phyloP scores from a whole-genome alignment of 2,797 vertebrate genomes.

The Lithobates pipiens region DNA sequence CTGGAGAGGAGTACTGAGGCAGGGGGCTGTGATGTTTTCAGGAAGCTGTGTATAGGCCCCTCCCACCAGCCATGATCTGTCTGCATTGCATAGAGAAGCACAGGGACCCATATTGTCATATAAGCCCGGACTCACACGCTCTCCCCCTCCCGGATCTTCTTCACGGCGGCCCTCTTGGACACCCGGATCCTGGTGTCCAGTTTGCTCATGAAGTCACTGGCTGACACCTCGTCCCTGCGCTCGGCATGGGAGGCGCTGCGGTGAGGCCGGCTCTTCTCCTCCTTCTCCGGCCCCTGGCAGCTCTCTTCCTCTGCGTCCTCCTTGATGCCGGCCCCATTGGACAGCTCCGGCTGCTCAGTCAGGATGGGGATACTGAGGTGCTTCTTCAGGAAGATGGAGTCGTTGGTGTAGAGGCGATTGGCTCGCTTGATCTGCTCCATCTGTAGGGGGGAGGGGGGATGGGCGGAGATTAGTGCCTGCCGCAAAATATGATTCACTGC shows the following conservation, averaged over 20 bases:
- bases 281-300: not conserved
- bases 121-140: slow-evolving; percentile 71
- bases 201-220: slow-evolving; percentile 84
- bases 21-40: no score
- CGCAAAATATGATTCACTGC: no score
- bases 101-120: no score
- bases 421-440: slow-evolving; percentile 91
- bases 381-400: slow-evolving; percentile 91
- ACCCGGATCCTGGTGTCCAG: slow-evolving; percentile 85
- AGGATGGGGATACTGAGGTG: slow-evolving; percentile 84
- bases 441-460: slow-evolving; percentile 67
- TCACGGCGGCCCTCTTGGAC: slow-evolving; percentile 84
- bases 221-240: slow-evolving; percentile 74
- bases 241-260: not conserved
- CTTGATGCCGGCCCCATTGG: slow-evolving; percentile 57
- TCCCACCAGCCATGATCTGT: no score
- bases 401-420: slow-evolving; percentile 91
- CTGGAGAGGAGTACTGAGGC: no score
- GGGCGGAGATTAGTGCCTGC: no score
- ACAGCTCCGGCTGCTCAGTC: slow-evolving; percentile 68
- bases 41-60: no score
- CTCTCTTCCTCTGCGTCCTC: slow-evolving; percentile 65
- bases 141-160: slow-evolving; percentile 74
- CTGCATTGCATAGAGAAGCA: no score
- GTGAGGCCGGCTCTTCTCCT: slow-evolving; percentile 24